Evolutionary conservation across 53 echinoderm and acorn worm species (phyloP), one percentile per base, ranked within the genome.

Genomic region (Astropecten irregularis): DNA sequence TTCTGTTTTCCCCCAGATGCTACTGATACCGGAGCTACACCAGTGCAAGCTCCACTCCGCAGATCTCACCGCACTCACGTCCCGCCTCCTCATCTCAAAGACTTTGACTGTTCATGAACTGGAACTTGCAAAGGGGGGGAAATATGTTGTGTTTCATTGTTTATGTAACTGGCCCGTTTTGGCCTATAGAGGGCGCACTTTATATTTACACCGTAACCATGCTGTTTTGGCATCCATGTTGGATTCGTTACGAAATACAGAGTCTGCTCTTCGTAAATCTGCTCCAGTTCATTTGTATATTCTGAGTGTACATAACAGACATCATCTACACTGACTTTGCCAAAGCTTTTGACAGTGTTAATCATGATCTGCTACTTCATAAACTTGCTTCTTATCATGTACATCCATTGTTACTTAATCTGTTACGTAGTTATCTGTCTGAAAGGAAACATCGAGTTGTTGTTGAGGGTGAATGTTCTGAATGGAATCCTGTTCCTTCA

Each of bases 71-170:
- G 59, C 59, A 59, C 59, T 34, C 2, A 37, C 35, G 14, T 32
- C 9, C 3, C 15, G 27, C 11, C 71, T 47, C 46, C 20, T 34
- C 51, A 50, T 1, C 51, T 72, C 2, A 72, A 72, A 28, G 33
- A 49, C 36, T 53, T 70, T 70, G 35, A 72, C 72, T 53, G 71
- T 37, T 64, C 65, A 36, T 64, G 37, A 64, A 64, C 65, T 70
- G 70, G 59, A 29, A 58, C 30, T 58, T 58, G 23, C 18, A 58
- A 27, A 9, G 30, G 59, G 25, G 59, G 28, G 18, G 28, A 26
- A 46, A 46, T 46, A 46, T 26, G 4, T 58, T 14, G 23, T 58
- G 59, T 58, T 27, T 29, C n/a, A n/a, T n/a, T n/a, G n/a, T n/a
- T n/a, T n/a, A n/a, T n/a, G n/a, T n/a, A n/a, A n/a, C n/a, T n/a